phyloP scores from a whole-genome alignment of 2,113 vertebrate genomes.

The Mystacornis crossleyi region DNA sequence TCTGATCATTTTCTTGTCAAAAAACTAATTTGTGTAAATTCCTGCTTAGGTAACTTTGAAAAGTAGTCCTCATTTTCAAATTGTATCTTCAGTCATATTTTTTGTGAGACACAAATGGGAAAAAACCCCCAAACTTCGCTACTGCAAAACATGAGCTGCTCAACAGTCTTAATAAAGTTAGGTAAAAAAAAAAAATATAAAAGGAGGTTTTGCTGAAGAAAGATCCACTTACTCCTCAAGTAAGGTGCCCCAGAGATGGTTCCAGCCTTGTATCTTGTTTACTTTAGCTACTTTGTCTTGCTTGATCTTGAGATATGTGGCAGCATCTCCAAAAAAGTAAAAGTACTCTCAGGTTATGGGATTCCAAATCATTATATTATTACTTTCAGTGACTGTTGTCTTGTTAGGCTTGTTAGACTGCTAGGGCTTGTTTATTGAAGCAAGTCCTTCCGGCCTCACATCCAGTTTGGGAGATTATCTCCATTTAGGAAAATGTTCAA shows the following conservation, averaged over 20 bases:
- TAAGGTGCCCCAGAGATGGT: neutral
- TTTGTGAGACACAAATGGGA: neutral
- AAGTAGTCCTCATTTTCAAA: neutral
- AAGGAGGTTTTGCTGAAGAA: neutral
- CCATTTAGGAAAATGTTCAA: neutral
- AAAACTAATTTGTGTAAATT: neutral
- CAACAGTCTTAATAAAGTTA: neutral
- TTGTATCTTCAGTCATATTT: neutral
- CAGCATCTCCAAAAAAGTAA: neutral
- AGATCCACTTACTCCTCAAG: neutral
- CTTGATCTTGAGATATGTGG: neutral
- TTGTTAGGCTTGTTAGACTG: neutral
- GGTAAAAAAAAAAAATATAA: neutral
- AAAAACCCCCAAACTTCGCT: neutral
- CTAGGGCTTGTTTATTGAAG: neutral
- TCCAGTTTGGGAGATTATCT: neutral
- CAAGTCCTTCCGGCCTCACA: accelerated
- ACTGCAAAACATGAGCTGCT: neutral
- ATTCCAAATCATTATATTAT: neutral
- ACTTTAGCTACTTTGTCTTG: neutral
- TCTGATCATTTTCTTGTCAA: neutral
- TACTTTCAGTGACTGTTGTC: neutral
- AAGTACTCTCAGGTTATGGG: neutral
- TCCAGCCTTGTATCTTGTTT: neutral
- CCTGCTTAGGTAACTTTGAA: neutral